Percentiles rank a stretch among this genome's conserved stretches.
Conservation (phyloP, 2,888 invertebrate genomes). For the Cheilosia soror region DNA sequence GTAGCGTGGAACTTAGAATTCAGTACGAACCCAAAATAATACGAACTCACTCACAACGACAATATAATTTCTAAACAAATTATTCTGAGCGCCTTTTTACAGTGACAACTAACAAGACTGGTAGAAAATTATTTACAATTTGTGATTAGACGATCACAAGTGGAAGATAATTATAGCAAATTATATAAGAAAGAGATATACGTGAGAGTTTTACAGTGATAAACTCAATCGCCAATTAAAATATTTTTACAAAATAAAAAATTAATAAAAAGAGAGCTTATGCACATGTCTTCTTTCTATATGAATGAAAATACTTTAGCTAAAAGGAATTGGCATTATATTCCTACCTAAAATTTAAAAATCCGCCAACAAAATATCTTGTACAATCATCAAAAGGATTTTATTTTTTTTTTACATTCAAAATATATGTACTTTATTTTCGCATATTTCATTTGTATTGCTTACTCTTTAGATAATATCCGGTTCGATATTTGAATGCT, state of each 20-base stretch:
- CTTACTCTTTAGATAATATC: conserved; percentile 54
- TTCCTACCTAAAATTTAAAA: neutral
- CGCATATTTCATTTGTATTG: neutral
- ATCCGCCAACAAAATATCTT: neutral
- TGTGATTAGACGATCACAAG: too few relatives aligned
- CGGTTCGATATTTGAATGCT: conserved; percentile 77
- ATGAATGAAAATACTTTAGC: neutral
- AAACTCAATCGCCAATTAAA: too few relatives aligned
- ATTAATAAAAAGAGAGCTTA: neutral
- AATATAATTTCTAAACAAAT: too few relatives aligned
- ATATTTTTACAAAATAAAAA: neutral
- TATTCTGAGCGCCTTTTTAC: too few relatives aligned
- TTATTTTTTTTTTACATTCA: neutral
- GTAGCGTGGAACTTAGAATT: too few relatives aligned
- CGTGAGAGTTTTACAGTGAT: neutral
- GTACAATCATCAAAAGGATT: conserved; percentile 4
- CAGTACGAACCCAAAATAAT: too few relatives aligned
- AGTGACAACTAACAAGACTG: too few relatives aligned
- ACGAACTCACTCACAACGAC: too few relatives aligned
- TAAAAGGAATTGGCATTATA: neutral
- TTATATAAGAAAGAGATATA: neutral
- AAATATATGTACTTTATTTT: neutral
- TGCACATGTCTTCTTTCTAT: neutral
- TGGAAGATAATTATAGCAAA: too few relatives aligned
- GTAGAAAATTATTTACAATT: too few relatives aligned